Conservation (phyloP, 2,797 vertebrate genomes). For the Lateolabrax maculatus region DNA sequence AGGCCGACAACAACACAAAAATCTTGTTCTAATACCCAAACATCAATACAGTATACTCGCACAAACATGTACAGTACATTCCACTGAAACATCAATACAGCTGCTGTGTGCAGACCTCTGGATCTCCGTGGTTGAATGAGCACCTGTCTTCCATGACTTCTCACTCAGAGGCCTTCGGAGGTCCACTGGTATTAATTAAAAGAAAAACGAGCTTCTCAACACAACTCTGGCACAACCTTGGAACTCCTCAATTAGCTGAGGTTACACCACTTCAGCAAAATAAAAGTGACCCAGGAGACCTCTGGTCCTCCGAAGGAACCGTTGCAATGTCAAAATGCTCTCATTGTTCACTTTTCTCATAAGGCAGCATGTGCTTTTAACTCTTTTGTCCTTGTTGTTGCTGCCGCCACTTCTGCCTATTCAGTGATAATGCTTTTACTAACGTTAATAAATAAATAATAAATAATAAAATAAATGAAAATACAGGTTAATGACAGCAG, state of each 20-base stretch:
- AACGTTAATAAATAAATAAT: no score
- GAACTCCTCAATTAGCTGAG: conserved; percentile 67
- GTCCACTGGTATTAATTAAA: conserved; percentile 81
- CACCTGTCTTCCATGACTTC: conserved; percentile 54
- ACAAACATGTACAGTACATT: not conserved
- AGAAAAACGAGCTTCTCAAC: conserved; percentile 54
- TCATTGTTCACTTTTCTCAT: conserved; percentile 11
- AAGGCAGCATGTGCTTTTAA: conserved; percentile 8
- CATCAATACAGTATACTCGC: not conserved
- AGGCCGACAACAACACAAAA: not conserved
- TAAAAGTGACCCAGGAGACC: conserved; percentile 38
- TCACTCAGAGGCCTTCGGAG: conserved; percentile 56
- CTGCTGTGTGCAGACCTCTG: conserved; percentile 14
- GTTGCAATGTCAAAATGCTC: conserved; percentile 4
- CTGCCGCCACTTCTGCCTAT: not conserved
- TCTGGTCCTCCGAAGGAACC: conserved; percentile 14
- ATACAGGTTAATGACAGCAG: not conserved
- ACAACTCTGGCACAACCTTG: conserved; percentile 57
- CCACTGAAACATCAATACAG: conserved; percentile 30
- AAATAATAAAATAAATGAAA: no score
- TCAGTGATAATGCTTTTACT: not conserved
- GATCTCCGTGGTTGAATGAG: conserved; percentile 54
- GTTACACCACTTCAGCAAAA: conserved; percentile 45
- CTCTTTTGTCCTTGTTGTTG: conserved; percentile 7
- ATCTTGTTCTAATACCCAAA: not conserved